These are phyloP conservation scores for Agonum fuliginosum DNA, from an alignment of 2,888 invertebrate species.

Conservation along the genomic window DNA sequence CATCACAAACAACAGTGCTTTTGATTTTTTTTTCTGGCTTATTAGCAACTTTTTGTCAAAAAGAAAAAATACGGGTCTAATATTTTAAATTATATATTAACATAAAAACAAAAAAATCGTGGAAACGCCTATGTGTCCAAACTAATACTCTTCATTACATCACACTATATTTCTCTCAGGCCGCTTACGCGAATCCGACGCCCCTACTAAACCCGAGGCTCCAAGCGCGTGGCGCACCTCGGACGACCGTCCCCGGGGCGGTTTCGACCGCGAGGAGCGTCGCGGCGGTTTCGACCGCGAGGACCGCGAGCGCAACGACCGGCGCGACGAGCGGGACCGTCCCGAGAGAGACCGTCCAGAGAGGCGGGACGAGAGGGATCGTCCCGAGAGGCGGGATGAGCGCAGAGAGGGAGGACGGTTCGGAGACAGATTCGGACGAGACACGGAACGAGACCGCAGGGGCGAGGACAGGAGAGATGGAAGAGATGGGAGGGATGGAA, in stretches of 20 bases:
- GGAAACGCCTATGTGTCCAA: no score
- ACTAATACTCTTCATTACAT: no score
- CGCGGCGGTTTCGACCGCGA: conserved; percentile 54
- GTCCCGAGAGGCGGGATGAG: conserved; percentile 43
- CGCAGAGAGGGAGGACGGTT: conserved; percentile 51
- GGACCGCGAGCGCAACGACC: conserved; percentile 51
- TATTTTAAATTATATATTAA: no score
- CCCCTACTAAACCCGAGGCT: conserved; percentile 51
- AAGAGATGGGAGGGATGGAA: conserved; percentile 55
- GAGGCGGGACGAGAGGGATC: conserved; percentile 40
- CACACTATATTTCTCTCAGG: conserved; percentile 27
- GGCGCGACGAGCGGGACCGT: conserved; percentile 48
- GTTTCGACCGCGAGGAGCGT: conserved; percentile 52
- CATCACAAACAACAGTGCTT: no score
- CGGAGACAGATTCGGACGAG: conserved; percentile 44
- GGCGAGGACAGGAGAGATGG: conserved; percentile 59
- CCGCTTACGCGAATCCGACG: conserved; percentile 35
- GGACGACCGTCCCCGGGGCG: conserved; percentile 61
- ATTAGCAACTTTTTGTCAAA: no score
- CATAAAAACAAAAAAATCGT: no score
- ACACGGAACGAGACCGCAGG: conserved; percentile 28
- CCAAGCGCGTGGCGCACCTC: conserved; percentile 6
- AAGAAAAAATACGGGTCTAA: no score
- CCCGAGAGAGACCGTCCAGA: conserved; percentile 47
- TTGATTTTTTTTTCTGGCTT: no score